Conservation (phyloP, 2,888 invertebrate genomes). For the Eumerus sabulonum region DNA sequence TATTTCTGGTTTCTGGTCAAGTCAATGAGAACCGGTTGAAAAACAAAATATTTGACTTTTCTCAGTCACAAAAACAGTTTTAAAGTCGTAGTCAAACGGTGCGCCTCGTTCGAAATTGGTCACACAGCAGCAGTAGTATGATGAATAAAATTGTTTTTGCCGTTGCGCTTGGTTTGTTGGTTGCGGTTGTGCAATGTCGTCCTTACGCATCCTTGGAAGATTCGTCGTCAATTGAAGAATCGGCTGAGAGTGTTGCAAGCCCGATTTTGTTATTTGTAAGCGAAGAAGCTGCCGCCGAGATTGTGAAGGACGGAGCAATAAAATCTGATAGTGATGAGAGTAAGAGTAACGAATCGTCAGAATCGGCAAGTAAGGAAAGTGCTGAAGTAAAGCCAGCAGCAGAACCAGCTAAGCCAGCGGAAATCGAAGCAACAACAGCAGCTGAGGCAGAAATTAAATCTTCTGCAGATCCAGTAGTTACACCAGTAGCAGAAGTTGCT, state of each 20-base stretch:
- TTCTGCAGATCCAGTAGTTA: background rate
- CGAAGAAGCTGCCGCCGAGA: background rate
- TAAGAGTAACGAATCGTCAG: slow-evolving; percentile 30
- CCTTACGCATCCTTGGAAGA: slow-evolving; percentile 47
- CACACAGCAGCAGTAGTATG: slow-evolving; percentile 31
- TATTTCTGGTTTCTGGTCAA: slow-evolving; percentile 68
- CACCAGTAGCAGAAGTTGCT: background rate
- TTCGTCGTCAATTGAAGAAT: slow-evolving; percentile 16
- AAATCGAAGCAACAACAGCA: background rate
- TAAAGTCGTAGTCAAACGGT: slow-evolving; percentile 66
- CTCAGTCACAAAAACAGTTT: slow-evolving; percentile 62
- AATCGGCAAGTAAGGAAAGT: slow-evolving; percentile 51
- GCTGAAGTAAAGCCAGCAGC: slow-evolving; percentile 21
- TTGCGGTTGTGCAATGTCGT: slow-evolving; percentile 57
- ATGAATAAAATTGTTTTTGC: slow-evolving; percentile 65
- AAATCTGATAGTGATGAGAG: slow-evolving; percentile 14
- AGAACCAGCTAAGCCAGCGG: slow-evolving; percentile 1
- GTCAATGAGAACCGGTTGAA: slow-evolving; percentile 68
- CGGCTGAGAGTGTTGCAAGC: background rate
- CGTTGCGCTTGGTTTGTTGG: slow-evolving; percentile 53
- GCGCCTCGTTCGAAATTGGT: slow-evolving; percentile 22
- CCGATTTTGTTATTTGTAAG: slow-evolving; percentile 3
- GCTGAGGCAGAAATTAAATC: slow-evolving; percentile 1
- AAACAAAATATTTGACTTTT: slow-evolving; percentile 67
- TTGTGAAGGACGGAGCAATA: slow-evolving; percentile 8